Conservation (phyloP, 2,113 vertebrate species). For the Engraulis encrasicolus region DNA sequence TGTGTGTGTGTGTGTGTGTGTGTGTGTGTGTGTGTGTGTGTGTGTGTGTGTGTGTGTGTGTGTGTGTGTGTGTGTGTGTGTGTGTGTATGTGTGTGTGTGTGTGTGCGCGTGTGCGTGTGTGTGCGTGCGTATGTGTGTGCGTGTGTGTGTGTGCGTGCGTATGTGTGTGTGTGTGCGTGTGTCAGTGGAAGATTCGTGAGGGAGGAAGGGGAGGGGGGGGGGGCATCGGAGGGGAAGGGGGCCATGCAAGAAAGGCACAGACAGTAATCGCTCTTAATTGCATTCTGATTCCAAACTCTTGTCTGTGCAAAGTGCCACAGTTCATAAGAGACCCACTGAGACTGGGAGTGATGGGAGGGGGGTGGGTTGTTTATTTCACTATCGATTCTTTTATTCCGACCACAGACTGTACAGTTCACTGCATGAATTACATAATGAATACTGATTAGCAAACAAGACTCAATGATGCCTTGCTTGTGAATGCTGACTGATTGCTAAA, state of each 20-base stretch:
- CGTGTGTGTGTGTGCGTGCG: too few relatives aligned
- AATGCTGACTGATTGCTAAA: background rate
- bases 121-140: too few relatives aligned
- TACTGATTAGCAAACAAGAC: background rate
- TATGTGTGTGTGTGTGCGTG: too few relatives aligned
- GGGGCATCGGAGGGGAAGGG: too few relatives aligned
- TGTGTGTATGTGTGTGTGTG: background rate
- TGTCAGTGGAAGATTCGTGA: background rate
- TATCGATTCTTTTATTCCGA: background rate
- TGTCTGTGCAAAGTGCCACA: background rate
- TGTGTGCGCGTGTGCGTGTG: background rate
- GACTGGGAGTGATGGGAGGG: background rate
- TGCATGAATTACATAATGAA: background rate
- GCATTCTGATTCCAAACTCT: conserved; percentile 31
- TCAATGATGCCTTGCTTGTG: background rate
- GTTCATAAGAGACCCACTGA: conserved; percentile 2
- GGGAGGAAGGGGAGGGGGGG: background rate
- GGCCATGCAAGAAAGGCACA: background rate
- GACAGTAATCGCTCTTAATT: conserved; percentile 28
- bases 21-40: too few relatives aligned
- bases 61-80: too few relatives aligned
- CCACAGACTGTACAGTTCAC: background rate
- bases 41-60: background rate
- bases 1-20: background rate
- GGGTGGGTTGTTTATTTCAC: background rate